These are phyloP conservation scores for Avahi laniger DNA, from an alignment of 2,797 vertebrate genomes.

Conservation along the genomic window DNA sequence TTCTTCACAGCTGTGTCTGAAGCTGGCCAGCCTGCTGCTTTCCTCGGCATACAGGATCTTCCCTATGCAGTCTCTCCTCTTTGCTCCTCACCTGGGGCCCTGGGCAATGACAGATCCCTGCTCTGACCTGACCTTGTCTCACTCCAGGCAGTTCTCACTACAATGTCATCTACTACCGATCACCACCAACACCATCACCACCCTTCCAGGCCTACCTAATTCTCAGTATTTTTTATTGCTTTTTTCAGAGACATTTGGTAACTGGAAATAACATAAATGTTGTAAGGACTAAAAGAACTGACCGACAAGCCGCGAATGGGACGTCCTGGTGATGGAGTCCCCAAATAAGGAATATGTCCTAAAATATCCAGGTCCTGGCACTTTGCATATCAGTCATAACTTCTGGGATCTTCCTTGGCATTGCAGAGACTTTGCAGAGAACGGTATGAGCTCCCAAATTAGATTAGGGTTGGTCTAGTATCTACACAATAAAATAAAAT, in stretches of 20 bases:
- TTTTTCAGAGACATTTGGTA: background rate
- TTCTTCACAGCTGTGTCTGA: background rate
- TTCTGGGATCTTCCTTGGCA: background rate
- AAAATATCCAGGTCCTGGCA: background rate
- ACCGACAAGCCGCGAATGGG: background rate
- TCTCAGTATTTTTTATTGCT: background rate
- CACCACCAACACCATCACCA: background rate
- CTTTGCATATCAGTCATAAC: background rate
- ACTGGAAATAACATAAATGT: background rate
- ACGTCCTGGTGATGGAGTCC: background rate
- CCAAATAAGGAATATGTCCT: background rate
- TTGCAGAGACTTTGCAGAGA: background rate
- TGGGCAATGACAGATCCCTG: background rate
- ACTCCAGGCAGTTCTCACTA: background rate
- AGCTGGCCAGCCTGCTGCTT: background rate
- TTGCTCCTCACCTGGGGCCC: background rate
- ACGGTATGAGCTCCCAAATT: background rate
- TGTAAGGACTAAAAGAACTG: conserved; percentile 9
- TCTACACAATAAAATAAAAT: background rate
- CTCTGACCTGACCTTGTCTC: background rate
- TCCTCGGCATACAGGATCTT: background rate
- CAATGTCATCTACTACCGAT: background rate
- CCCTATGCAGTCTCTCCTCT: background rate
- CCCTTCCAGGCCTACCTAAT: background rate
- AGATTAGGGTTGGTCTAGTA: background rate